Base-by-base conservation (phyloP, 2,113 vertebrate genomes). In the Odontophorus gujanensis region DNA sequence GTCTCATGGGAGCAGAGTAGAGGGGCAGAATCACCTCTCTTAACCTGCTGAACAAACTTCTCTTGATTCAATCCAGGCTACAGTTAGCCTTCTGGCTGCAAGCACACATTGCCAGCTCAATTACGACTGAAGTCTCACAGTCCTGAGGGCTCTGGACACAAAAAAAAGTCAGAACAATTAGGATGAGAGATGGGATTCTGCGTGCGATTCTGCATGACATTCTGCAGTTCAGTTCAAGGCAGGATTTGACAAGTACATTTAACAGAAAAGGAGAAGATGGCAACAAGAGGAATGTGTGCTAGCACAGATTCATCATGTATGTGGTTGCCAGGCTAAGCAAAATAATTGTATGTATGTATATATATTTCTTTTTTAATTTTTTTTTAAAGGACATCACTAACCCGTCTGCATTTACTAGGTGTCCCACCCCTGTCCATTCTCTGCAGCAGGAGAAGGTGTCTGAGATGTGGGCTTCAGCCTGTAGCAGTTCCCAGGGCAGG, bases 211-310 rank as follows among this genome's bases (percentile, higher is more conserved):
- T 40, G 40, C 40, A 36, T 6, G 11, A 24, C 38, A 55, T 50
- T 28, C 40, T 85, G 42, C 32, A 72, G 50, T 57, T 18, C 25
- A 40, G 0, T 82, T 68, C 75, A 87, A 82, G 13, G 40, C 48
- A 95, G 45, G 40, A 87, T 57, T 47, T 51, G 65, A 57, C 50
- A 89, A 91, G 65, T n/a, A 50, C 47, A 36, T 53, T 68, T 65
- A 91, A 91, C 86, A 62, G 92, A 90, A 67, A 86, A 80, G 65
- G 77, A 88, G 81, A 61, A 62, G 59, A 91, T 81, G 78, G 79
- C 40, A 95, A 53, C 24, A 75, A 80, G 36, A 36, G 45, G 32
- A 89, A 74, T 30, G 43, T 58, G 91, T 85, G 65, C 36, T 72
- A 75, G 53, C 85, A 92, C n/a, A 86, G 61, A 88, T 90, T 94